phyloP scores from a whole-genome alignment of 1,140 invertebrate species.

The Bombus superbus region DNA sequence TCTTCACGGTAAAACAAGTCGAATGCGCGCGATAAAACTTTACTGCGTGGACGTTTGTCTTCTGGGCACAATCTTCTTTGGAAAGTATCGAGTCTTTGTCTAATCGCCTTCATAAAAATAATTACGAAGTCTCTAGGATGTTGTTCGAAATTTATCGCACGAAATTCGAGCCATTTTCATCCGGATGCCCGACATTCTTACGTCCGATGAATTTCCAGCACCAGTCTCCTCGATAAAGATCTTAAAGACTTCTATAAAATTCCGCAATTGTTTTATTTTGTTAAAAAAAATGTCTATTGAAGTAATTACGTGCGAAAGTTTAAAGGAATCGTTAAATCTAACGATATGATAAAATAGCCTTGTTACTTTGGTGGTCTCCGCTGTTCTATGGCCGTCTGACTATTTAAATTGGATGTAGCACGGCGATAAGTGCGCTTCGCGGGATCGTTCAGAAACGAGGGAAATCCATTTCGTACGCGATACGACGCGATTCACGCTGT shows the following conservation, averaged over 20 bases:
- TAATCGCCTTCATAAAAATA: neutral
- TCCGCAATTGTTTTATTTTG: neutral
- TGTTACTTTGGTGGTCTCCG: neutral
- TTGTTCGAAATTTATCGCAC: neutral
- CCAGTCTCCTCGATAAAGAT: neutral
- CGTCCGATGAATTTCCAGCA: neutral
- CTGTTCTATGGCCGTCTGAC: neutral
- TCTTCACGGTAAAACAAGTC: neutral
- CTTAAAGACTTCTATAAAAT: neutral
- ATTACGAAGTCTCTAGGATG: neutral
- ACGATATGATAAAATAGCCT: neutral
- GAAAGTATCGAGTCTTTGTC: neutral
- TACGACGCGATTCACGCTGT: conserved; percentile 1
- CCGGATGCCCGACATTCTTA: neutral
- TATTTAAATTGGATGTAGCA: neutral
- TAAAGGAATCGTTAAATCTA: neutral
- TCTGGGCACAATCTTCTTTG: neutral
- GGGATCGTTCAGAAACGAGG: neutral
- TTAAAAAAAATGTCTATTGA: neutral
- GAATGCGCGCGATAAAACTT: neutral
- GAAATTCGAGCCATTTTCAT: neutral
- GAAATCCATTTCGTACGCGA: neutral
- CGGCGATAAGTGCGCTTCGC: too few species aligned
- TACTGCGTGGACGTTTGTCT: neutral
- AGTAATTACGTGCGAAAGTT: neutral